Base-by-base conservation (phyloP, 2,113 vertebrate species). In the Taurulus bubalis region DNA sequence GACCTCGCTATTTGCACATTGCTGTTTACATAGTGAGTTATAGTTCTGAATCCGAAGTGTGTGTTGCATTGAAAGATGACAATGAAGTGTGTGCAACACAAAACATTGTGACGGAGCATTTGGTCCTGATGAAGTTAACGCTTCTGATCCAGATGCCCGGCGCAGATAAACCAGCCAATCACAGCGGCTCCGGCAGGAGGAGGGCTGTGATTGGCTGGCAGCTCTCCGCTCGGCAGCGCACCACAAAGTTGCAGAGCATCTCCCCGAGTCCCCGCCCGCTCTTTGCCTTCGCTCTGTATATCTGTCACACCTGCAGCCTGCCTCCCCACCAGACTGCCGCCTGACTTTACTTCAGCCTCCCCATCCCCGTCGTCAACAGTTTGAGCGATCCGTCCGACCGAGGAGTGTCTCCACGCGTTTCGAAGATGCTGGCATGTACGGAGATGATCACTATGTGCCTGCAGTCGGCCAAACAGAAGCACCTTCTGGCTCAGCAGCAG, bases 391-490 rank as follows among this genome's bases (percentile, higher is more conserved):
- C 36, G 8, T 18, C 14, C 18, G 38, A 68, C 5, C 73, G 18
- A 71, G 38, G 82, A 63, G 73, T 59, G 71, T 71, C 51, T 79
- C 0, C 20, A 71, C 56, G 66, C 32, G 60, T 40, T 26, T 62
- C 42, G 30, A 93, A 93, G 84, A 96, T 96, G 95, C 87, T 96
- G 91, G 93, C 95, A 47, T 96, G 95, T 71, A 91, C 95, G 55
- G 95, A 96, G 87, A 95, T 96, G 90, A 96, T 96, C 89, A 96
- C 95, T 16, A 95, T 95, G 95, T 96, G 95, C 80, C 93, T 96
- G 77, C 95, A 95, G 86, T 95, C 95, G 26, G 93, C 94, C 84
- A 96, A 96, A 86, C 93, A 94, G 88, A 94, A 94, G 89, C 94
- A 95, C 77, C 91, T 95, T 4, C 91, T 67, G 82, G 91, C 91